These are phyloP conservation scores for Panagrolaimus sp. DNA, from an alignment of 1,140 invertebrate species.

Conservation along the genomic window DNA sequence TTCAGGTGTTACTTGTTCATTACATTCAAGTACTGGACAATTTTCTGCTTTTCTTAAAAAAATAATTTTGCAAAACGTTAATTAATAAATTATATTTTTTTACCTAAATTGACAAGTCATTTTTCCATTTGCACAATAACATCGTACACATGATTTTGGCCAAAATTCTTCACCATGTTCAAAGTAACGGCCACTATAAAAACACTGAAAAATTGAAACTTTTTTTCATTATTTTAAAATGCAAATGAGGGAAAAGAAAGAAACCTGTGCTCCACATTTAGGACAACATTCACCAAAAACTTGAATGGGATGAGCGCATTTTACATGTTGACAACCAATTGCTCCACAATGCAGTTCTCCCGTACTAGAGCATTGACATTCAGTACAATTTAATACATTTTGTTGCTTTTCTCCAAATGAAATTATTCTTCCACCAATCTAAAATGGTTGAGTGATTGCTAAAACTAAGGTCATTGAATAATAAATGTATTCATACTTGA, in stretches of 20 bases:
- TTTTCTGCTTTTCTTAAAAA: slow-evolving; percentile 35
- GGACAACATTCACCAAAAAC: slow-evolving; percentile 36
- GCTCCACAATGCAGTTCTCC: slow-evolving; percentile 37
- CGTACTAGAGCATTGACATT: slow-evolving; percentile 42
- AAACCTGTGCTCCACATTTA: slow-evolving; percentile 34
- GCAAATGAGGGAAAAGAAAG: background rate
- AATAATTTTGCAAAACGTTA: too few relatives aligned
- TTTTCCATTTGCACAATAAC: slow-evolving; percentile 36
- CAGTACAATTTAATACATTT: slow-evolving; percentile 29
- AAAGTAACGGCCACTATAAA: slow-evolving; percentile 39
- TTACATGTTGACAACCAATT: slow-evolving; percentile 40
- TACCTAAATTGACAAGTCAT: slow-evolving; percentile 52
- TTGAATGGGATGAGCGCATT: slow-evolving; percentile 37
- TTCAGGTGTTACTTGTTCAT: slow-evolving; percentile 44
- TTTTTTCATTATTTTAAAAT: background rate
- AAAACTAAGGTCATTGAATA: too few relatives aligned
- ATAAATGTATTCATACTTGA: background rate
- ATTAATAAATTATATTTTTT: too few relatives aligned
- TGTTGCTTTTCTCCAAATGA: slow-evolving; percentile 33
- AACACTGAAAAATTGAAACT: slow-evolving; percentile 26
- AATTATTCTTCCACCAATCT: slow-evolving; percentile 23
- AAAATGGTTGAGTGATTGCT: too few relatives aligned
- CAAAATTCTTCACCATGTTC: slow-evolving; percentile 39
- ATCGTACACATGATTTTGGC: slow-evolving; percentile 48
- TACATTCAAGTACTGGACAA: slow-evolving; percentile 38